A percentile compares a stretch with the other conserved stretches of the same genome.
phyloP scores from a whole-genome alignment of 2,797 vertebrate genomes.

The Sarcophilus harrisii region DNA sequence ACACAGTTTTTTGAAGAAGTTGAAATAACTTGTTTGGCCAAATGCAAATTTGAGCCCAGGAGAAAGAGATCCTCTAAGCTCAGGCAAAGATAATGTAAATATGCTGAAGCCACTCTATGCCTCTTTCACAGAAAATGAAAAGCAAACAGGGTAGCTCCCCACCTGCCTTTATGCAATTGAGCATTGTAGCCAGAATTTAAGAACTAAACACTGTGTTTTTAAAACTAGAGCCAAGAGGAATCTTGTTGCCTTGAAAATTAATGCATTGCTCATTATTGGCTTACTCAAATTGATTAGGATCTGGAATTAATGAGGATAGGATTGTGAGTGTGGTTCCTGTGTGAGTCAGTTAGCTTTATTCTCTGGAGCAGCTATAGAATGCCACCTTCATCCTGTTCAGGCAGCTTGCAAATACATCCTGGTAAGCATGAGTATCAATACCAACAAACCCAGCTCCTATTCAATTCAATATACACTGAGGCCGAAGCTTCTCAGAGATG shows the following conservation, averaged over 20 bases:
- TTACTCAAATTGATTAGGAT: neutral
- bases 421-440: neutral
- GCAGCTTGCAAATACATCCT: neutral
- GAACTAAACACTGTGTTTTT: neutral
- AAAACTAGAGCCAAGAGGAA: neutral
- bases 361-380: neutral
- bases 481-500: neutral
- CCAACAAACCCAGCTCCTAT: neutral
- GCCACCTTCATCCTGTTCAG: neutral
- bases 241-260: neutral
- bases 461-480: neutral
- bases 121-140: constrained; percentile 16
- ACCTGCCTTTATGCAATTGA: neutral
- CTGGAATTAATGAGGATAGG: neutral
- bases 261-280: neutral
- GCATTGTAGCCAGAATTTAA: constrained; percentile 6
- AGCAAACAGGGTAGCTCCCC: neutral
- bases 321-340: neutral
- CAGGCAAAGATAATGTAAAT: constrained; percentile 13
- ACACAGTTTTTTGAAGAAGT: neutral
- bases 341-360: neutral
- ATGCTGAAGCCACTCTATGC: neutral
- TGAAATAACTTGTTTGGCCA: constrained; percentile 20
- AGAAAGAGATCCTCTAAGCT: neutral
- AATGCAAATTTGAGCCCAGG: constrained; percentile 4